phyloP scores from a whole-genome alignment of 2,888 invertebrate genomes.

The Venusia cambrica region DNA sequence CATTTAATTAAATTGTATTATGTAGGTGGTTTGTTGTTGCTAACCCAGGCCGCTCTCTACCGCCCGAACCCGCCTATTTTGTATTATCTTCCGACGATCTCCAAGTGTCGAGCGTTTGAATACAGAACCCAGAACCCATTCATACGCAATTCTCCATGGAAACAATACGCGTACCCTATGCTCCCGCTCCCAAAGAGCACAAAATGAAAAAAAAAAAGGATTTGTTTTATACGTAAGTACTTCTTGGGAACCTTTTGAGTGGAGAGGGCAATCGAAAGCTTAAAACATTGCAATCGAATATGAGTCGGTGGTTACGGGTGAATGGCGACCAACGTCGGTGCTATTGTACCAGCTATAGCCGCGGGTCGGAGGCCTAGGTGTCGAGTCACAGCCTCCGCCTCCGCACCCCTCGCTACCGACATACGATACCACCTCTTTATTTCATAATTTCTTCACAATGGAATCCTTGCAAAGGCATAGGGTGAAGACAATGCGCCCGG shows the following conservation, averaged over 20 bases:
- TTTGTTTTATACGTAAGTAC: slow-evolving; percentile 59
- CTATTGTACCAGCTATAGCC: slow-evolving; percentile 41
- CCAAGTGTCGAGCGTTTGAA: slow-evolving; percentile 63
- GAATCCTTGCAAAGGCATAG: slow-evolving; percentile 69
- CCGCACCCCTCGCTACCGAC: slow-evolving; percentile 60
- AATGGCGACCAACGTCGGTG: slow-evolving; percentile 51
- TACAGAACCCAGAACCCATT: slow-evolving; percentile 68
- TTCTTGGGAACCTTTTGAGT: slow-evolving; percentile 76
- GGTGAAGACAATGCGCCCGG: slow-evolving; percentile 80
- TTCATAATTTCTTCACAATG: slow-evolving; percentile 76
- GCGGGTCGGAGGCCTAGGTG: slow-evolving; percentile 42
- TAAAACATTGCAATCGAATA: slow-evolving; percentile 78
- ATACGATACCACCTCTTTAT: slow-evolving; percentile 78
- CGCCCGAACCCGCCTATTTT: slow-evolving; percentile 62
- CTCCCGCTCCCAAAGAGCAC: slow-evolving; percentile 64
- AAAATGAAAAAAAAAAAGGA: slow-evolving; percentile 64
- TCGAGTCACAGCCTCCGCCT: slow-evolving; percentile 49
- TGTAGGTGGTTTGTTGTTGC: slow-evolving; percentile 69
- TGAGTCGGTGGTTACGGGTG: slow-evolving; percentile 56
- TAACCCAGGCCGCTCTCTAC: slow-evolving; percentile 55
- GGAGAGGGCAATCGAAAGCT: slow-evolving; percentile 77
- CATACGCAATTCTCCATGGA: slow-evolving; percentile 73
- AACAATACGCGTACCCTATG: slow-evolving; percentile 76
- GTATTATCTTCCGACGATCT: slow-evolving; percentile 73
- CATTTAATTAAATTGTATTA: slow-evolving; percentile 28